Conservation (phyloP, 2,113 vertebrate genomes). For the Martes martes region DNA sequence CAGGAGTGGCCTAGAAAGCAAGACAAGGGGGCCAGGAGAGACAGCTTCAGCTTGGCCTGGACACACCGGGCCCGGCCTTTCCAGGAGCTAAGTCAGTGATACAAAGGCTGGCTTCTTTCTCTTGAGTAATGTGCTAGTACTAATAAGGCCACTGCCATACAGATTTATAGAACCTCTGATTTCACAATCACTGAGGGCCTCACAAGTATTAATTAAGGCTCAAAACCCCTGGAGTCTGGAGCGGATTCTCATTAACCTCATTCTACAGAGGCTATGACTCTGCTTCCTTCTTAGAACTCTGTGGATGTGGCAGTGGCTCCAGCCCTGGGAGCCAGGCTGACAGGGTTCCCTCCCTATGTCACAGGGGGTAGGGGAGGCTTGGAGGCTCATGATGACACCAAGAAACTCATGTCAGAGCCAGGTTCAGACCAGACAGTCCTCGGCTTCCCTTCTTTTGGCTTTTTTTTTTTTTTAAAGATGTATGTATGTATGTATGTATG, state of each 20-base stretch:
- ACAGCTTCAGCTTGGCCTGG: background rate
- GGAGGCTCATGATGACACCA: background rate
- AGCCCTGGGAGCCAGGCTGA: background rate
- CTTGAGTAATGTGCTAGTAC: background rate
- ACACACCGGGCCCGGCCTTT: background rate
- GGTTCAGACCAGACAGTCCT: background rate
- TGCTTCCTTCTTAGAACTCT: background rate
- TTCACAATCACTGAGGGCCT: constrained; percentile 29
- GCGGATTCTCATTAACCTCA: constrained; percentile 66
- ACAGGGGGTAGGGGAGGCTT: background rate
- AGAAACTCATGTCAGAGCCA: background rate
- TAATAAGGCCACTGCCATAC: constrained; percentile 29
- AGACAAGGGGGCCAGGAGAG: background rate
- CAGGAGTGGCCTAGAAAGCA: background rate
- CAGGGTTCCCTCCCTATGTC: background rate
- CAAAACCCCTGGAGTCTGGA: constrained; percentile 49
- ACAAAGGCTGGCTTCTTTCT: constrained; percentile 29
- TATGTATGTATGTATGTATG: too few relatives aligned
- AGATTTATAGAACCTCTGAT: constrained; percentile 39
- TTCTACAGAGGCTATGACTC: constrained; percentile 23
- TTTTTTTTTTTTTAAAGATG: background rate
- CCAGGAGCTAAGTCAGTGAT: background rate
- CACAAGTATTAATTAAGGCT: constrained; percentile 72
- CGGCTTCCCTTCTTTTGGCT: background rate
- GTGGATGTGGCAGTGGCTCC: background rate